phyloP scores from a whole-genome alignment of 2,113 vertebrate genomes.

The Ictalurus punctatus region DNA sequence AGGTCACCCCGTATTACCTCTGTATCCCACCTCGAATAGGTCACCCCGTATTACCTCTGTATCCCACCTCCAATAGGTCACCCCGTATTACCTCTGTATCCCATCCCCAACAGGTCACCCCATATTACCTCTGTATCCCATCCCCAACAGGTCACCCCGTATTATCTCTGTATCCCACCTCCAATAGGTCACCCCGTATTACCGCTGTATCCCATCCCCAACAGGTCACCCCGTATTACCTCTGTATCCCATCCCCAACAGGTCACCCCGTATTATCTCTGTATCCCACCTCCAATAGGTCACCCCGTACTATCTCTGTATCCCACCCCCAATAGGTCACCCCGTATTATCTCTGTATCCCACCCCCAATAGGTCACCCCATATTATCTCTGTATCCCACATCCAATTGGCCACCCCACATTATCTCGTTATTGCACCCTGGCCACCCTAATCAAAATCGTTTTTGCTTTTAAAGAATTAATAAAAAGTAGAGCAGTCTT shows the following conservation, averaged over 20 bases:
- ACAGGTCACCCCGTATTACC: neutral
- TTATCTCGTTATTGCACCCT: neutral
- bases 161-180: neutral
- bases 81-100: neutral
- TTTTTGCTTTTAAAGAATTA: neutral
- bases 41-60: neutral
- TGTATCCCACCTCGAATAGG: neutral
- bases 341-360: neutral
- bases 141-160: neutral
- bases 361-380: neutral
- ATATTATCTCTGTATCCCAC: neutral
- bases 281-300: neutral
- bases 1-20: neutral
- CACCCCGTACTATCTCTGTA: neutral
- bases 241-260: neutral
- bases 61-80: neutral
- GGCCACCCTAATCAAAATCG: neutral
- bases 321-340: neutral
- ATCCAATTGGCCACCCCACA: neutral
- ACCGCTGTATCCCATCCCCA: neutral
- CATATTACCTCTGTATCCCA: neutral
- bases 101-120: neutral
- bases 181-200: neutral
- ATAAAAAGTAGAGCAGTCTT: neutral
- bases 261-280: neutral